phyloP scores from a whole-genome alignment of 2,797 vertebrate genomes.

The Bovichtus variegatus region DNA sequence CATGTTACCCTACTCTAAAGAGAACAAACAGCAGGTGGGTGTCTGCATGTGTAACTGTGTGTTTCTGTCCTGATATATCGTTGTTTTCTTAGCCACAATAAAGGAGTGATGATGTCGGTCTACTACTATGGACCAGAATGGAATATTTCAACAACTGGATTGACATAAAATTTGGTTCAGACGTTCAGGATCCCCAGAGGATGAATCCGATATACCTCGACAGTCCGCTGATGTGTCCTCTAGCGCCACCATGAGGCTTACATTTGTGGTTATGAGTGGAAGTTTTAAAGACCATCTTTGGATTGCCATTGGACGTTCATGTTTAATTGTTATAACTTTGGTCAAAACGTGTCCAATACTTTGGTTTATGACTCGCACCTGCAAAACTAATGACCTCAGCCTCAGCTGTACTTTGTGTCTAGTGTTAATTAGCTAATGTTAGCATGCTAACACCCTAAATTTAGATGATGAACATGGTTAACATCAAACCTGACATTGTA shows the following conservation, averaged over 20 bases:
- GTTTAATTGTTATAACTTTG: too few relatives aligned
- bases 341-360: too few relatives aligned
- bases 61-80: neutral
- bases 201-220: neutral
- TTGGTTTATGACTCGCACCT: too few relatives aligned
- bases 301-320: too few relatives aligned
- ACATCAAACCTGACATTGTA: too few relatives aligned
- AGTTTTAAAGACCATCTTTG: too few relatives aligned
- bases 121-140: too few relatives aligned
- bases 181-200: neutral
- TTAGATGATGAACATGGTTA: too few relatives aligned
- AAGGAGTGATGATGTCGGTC: neutral
- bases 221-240: neutral
- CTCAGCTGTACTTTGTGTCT: too few relatives aligned
- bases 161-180: neutral
- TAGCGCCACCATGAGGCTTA: neutral
- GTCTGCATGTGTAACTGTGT: neutral
- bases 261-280: neutral
- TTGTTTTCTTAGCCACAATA: neutral
- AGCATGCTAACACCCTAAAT: too few relatives aligned
- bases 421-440: too few relatives aligned
- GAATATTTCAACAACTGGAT: neutral
- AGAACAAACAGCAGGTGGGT: slow-evolving; percentile 97
- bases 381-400: too few relatives aligned
- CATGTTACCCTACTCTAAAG: slow-evolving; percentile 98